Conservation (phyloP, 1,140 invertebrate species). For the Harlomillsia oculata region DNA sequence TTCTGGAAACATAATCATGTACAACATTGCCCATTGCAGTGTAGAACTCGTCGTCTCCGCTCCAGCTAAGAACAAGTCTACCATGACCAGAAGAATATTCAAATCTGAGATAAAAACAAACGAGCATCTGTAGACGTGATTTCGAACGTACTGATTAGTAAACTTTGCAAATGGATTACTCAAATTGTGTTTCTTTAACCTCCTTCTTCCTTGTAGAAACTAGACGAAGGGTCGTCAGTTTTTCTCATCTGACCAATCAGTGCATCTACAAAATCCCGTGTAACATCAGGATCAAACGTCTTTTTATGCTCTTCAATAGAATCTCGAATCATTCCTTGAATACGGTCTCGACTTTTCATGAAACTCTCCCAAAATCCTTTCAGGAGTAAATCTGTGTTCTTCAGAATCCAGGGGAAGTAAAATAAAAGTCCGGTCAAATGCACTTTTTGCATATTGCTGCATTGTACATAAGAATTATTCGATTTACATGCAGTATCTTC, state of each 20-base stretch:
- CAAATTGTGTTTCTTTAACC: conserved; percentile 12
- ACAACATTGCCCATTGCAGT: conserved; percentile 45
- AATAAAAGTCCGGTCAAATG: conserved; percentile 26
- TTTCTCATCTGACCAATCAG: conserved; percentile 59
- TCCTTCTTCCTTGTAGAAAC: conserved; percentile 34
- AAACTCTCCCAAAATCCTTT: conserved; percentile 35
- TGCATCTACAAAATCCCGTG: conserved; percentile 63
- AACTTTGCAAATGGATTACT: no score
- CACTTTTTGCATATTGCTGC: conserved; percentile 29
- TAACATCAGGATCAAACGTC: conserved; percentile 43
- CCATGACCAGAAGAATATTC: conserved; percentile 36
- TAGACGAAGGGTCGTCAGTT: conserved; percentile 28
- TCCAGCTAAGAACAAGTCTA: conserved; percentile 47
- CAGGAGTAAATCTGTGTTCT: conserved; percentile 38
- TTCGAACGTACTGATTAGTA: no score
- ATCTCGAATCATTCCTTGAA: conserved; percentile 40
- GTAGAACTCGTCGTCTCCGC: conserved; percentile 47
- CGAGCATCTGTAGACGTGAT: no score
- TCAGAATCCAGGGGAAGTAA: conserved; percentile 33
- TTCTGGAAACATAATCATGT: conserved; percentile 44
- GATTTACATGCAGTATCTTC: not conserved
- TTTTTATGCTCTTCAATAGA: conserved; percentile 52
- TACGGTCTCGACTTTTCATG: conserved; percentile 17
- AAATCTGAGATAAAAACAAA: conserved; percentile 5
- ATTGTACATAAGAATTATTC: not conserved